phyloP scores from a whole-genome alignment of 2,113 vertebrate genomes.

The Rutilus rutilus region DNA sequence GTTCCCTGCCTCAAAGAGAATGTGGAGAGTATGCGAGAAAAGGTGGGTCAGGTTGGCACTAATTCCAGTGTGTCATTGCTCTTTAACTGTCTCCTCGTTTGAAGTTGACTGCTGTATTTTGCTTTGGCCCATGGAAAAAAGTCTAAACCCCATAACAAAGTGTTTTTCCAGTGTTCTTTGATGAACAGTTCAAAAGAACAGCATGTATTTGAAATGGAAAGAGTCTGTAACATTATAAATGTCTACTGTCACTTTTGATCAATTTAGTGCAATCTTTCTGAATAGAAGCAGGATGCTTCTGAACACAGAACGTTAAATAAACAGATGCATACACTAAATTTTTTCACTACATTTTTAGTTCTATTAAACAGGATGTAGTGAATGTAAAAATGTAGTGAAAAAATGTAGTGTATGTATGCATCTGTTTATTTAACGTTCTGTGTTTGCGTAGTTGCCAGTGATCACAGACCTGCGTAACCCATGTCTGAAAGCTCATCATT shows the following conservation, averaged over 20 bases:
- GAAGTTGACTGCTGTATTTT: background rate
- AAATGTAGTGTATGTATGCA: background rate
- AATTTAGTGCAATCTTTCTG: no score
- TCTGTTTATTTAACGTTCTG: slow-evolving; percentile 14
- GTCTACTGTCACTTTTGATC: background rate
- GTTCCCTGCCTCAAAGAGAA: slow-evolving; percentile 77
- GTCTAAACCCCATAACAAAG: background rate
- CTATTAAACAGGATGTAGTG: no score
- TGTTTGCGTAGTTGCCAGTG: slow-evolving; percentile 74
- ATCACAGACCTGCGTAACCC: slow-evolving; percentile 81
- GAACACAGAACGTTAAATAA: no score
- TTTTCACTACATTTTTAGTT: no score
- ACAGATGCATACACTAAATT: no score
- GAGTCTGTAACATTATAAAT: background rate
- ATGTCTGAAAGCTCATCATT: slow-evolving; percentile 79
- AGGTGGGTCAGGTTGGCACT: slow-evolving; percentile 66
- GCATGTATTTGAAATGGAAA: background rate
- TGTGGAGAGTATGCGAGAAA: slow-evolving; percentile 81
- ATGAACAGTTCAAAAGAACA: background rate
- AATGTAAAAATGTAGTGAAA: no score
- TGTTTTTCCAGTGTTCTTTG: background rate
- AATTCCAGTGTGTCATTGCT: background rate
- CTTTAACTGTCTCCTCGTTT: background rate
- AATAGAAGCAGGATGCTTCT: no score
- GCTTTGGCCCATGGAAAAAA: background rate